Evolutionary conservation across 1,140 invertebrate genomes (phyloP), one percentile per base, ranked within the genome.

Genomic region (Mactra quadrangularis): DNA sequence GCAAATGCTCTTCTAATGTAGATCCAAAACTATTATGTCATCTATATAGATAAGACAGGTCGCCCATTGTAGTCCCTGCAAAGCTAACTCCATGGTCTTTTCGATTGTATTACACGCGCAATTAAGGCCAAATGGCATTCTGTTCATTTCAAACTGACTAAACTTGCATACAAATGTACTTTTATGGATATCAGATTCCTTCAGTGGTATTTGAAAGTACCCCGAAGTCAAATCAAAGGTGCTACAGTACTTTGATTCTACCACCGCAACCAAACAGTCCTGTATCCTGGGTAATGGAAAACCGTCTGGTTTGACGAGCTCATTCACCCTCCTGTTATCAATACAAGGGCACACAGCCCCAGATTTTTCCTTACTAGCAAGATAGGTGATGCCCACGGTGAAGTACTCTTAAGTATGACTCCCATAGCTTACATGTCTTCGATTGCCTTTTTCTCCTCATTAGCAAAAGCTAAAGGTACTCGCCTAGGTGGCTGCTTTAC

Each of bases 151-250:
- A 19, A 17, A 60, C 22, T 31, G 33, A 1, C 68, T 22, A 53
- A 13, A 31, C 31, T 71, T 71, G 4, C 64, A 52, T 29, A 52
- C 25, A 62, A 84, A 71, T 27, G 74, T 64, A 1, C 93, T 93
- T 60, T 92, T 90, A 47, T 90, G 66, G 6, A 74, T 85, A 60
- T 89, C 89, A 7, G 87, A 76, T n/a, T 72, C 19, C 19, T 90
- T 60, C 4, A 94, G 59, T 38, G 22, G 66, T 1, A 94, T 78
- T 64, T 93, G 93, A 90, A 90, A 89, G 57, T 82, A 89, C 2
- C 84, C 89, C 45, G 19, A 22, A 22, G 13, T 59, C 7, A 41
- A 22, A 45, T 76, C 53, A 35, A 59, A 52, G 1, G n/a, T 41
- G n/a, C 15, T 22, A 3, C 59, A 76, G 7, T 0, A 41, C 13